Evolutionary conservation across 2,797 vertebrate genomes (phyloP).

Genomic region (Lacerta viridis): DNA sequence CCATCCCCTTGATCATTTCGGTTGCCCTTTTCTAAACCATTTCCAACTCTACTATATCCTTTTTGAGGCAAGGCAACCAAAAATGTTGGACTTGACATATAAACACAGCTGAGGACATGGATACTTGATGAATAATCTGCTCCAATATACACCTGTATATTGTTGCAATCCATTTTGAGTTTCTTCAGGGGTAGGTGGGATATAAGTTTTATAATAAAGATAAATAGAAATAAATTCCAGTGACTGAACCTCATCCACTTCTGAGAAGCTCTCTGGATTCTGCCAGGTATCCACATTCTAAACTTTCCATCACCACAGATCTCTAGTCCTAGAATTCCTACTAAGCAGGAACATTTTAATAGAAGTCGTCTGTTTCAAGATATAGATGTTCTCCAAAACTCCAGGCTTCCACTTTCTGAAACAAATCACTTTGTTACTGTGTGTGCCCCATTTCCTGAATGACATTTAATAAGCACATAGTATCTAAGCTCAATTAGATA

Average conservation of each 20-base stretch:
- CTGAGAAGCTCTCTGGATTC: not conserved
- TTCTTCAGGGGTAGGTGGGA: no score
- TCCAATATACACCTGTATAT: no score
- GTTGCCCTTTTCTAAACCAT: no score
- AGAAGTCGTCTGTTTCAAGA: not conserved
- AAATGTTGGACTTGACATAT: no score
- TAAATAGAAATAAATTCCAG: no score
- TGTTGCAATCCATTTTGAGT: no score
- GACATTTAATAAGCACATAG: constrained; percentile 10
- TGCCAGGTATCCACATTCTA: not conserved
- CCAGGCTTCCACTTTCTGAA: not conserved
- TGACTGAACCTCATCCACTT: not conserved
- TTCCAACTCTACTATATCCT: no score
- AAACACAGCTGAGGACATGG: no score
- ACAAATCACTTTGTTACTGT: not conserved
- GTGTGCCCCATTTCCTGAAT: not conserved
- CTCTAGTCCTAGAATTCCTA: not conserved
- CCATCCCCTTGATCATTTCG: no score
- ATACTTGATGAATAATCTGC: no score
- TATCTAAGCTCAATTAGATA: constrained; percentile 48
- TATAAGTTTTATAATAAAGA: no score
- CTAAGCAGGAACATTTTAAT: not conserved
- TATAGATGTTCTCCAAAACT: not conserved
- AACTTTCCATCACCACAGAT: not conserved
- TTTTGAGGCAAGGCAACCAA: no score